Conservation (phyloP, 2,888 invertebrate species). For the Hylaea fasciaria region DNA sequence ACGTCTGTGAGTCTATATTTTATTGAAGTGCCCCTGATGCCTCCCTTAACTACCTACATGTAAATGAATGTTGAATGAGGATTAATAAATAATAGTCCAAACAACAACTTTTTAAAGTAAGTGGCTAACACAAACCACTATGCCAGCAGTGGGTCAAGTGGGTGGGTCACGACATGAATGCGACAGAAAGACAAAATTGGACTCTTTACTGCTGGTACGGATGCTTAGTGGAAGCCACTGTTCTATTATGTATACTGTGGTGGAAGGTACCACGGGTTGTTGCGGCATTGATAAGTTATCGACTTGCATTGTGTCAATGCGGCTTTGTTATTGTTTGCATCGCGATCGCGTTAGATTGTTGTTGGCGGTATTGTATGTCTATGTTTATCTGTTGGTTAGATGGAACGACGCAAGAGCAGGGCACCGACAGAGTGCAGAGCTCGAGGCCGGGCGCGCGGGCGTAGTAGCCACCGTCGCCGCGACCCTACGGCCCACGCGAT, state of each 20-base stretch:
- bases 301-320: slow-evolving; percentile 15
- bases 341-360: slow-evolving; percentile 17
- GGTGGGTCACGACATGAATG: neutral
- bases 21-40: too few relatives aligned
- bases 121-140: neutral
- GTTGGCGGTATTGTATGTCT: slow-evolving; percentile 13
- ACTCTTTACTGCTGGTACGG: too few relatives aligned
- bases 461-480: slow-evolving; percentile 54
- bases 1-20: too few relatives aligned
- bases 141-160: neutral
- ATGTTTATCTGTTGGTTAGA: slow-evolving; percentile 42
- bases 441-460: slow-evolving; percentile 71
- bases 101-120: too few relatives aligned
- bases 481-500: slow-evolving; percentile 78
- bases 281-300: slow-evolving; percentile 19
- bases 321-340: slow-evolving; percentile 26
- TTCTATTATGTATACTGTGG: too few relatives aligned
- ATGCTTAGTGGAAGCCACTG: too few relatives aligned
- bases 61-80: too few relatives aligned
- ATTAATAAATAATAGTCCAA: too few relatives aligned
- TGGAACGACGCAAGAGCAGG: slow-evolving; percentile 79
- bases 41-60: neutral
- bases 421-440: slow-evolving; percentile 69
- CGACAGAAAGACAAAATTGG: too few relatives aligned
- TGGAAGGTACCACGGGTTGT: neutral